A percentile compares a stretch with the other conserved stretches of the same genome.
phyloP scores from a whole-genome alignment of 2,797 vertebrate species.

The Macropodus opercularis region DNA sequence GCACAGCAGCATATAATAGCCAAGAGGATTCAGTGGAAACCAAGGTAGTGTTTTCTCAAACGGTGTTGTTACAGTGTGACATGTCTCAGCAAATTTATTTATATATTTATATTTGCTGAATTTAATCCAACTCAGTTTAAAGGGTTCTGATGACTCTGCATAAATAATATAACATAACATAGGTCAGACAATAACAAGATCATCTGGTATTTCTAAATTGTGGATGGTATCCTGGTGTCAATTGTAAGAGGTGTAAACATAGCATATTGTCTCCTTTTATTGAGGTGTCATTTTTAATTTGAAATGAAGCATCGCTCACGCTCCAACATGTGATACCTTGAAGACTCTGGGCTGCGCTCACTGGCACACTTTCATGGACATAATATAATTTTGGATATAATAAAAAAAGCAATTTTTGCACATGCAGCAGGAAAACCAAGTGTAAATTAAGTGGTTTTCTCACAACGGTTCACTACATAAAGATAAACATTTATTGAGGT shows the following conservation, averaged over 20 bases:
- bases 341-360: constrained; percentile 22
- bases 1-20: neutral
- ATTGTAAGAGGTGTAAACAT: neutral
- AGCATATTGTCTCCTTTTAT: neutral
- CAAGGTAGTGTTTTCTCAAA: neutral
- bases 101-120: constrained; percentile 4
- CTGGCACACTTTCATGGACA: constrained; percentile 8
- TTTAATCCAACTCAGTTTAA: neutral
- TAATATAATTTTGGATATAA: constrained; percentile 11
- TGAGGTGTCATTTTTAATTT: constrained; percentile 12
- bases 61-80: neutral
- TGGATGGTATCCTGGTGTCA: neutral
- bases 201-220: constrained; percentile 9
- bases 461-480: constrained; percentile 25
- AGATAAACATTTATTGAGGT: constrained; percentile 37
- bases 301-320: constrained; percentile 8
- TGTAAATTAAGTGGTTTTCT: constrained; percentile 46
- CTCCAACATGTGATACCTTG: constrained; percentile 15
- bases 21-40: neutral
- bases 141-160: constrained; percentile 8
- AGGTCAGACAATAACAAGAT: constrained; percentile 14
- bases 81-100: too few species aligned
- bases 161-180: constrained; percentile 3
- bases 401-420: constrained; percentile 37
- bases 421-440: constrained; percentile 26